Evolutionary conservation across 2,888 invertebrate genomes (phyloP), one percentile per base, ranked within the genome.

Genomic region (Choreutis nemorana): DNA sequence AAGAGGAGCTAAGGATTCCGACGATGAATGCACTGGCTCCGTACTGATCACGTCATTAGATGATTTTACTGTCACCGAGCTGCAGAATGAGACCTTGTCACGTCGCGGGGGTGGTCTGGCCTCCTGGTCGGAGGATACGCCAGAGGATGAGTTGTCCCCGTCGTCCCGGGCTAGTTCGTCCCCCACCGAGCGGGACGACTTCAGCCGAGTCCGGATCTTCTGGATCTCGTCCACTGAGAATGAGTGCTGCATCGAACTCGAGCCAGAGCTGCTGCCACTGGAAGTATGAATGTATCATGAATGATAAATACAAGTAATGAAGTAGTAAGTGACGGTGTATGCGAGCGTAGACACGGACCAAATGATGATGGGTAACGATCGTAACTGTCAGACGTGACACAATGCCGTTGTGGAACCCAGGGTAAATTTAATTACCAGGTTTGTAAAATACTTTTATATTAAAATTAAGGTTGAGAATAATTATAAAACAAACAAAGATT

Each of bases 221-320:
- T 92, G 91, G 31, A 93, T 92, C 68, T 93, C 93, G 61, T 93
- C 92, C 33, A 91, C 92, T 29, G 90, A 91, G 68, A 92, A 87
- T 37, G 91, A 91, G 57, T 91, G 92, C 34, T 91, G 89, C 64
- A 91, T 83, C 8, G 90, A 90, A 34, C 87, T 83, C 12, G 88
- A 89, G 1, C 87, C 87, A 13, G 87, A 84, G 48, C 86, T 87
- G 63, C 88, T 88, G 33, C 88, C 88, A 54, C 87, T 87, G 64
- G n/a, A 68, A 70, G 29, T 28, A 18, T 18, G 8, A 5, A 18
- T 6, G 18, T 6, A 18, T 18, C n/a, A n/a, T n/a, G n/a, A n/a
- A n/a, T n/a, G n/a, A n/a, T n/a, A n/a, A n/a, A n/a, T n/a, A n/a
- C n/a, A n/a, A n/a, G n/a, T n/a, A n/a, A n/a, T n/a, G n/a, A n/a